Conservation (phyloP, 2,888 invertebrate genomes). For the Cryptocephalus primarius region DNA sequence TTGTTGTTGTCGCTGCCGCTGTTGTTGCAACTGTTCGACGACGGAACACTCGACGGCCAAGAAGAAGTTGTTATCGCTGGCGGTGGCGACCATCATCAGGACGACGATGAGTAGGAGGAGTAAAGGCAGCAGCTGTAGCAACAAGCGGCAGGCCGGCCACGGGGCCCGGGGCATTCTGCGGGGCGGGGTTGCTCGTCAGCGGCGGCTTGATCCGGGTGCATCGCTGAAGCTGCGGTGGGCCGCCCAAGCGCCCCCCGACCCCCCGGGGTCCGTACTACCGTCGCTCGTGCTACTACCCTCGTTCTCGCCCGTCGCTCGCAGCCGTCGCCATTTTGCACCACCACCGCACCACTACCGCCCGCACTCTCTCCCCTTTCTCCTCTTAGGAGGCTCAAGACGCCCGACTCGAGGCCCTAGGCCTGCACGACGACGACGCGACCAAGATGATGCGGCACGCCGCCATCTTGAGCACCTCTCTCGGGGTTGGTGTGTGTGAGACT, state of each 20-base stretch:
- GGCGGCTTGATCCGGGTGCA: slow-evolving; percentile 44
- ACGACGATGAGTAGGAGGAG: slow-evolving; percentile 5
- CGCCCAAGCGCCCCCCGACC: slow-evolving; percentile 55
- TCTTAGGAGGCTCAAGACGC: too few relatives aligned
- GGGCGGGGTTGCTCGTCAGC: slow-evolving; percentile 45
- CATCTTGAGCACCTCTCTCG: slow-evolving; percentile 26
- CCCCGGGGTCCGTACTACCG: slow-evolving; percentile 29
- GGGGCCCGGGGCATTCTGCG: slow-evolving; percentile 40
- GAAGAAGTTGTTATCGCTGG: neutral
- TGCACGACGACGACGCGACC: neutral
- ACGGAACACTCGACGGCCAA: too few relatives aligned
- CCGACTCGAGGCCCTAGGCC: too few relatives aligned
- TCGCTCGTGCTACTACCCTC: too few relatives aligned
- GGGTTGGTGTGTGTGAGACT: too few relatives aligned
- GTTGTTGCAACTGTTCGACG: too few relatives aligned
- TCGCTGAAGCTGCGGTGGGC: slow-evolving; percentile 57
- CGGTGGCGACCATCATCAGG: neutral
- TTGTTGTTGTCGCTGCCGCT: neutral
- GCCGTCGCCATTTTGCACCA: too few relatives aligned
- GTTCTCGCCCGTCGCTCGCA: too few relatives aligned
- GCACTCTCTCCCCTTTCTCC: too few relatives aligned
- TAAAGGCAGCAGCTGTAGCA: slow-evolving; percentile 25
- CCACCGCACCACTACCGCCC: too few relatives aligned
- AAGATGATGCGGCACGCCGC: slow-evolving; percentile 29
- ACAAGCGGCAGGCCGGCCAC: slow-evolving; percentile 34